phyloP scores from a whole-genome alignment of 2,797 vertebrate species.

The Gymnothorax reevesii region DNA sequence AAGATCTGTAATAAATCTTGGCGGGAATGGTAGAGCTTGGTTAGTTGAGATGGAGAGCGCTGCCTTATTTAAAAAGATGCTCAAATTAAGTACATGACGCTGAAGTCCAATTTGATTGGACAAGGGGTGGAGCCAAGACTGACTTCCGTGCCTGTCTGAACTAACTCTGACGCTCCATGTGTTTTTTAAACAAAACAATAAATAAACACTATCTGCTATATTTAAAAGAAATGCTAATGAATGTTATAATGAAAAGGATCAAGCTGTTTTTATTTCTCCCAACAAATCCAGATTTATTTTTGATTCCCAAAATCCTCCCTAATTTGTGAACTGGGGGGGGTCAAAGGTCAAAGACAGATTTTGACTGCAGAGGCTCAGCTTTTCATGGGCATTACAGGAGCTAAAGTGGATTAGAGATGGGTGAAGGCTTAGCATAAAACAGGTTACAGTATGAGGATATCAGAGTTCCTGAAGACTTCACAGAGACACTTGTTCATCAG shows the following conservation, averaged over 20 bases:
- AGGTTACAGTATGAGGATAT: constrained; percentile 7
- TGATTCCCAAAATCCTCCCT: not conserved
- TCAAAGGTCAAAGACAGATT: not conserved
- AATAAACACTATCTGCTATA: not conserved
- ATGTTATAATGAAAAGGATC: not conserved
- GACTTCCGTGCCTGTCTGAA: too few relatives aligned
- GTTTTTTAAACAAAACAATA: too few relatives aligned
- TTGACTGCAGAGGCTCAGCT: not conserved
- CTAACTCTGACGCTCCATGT: too few relatives aligned
- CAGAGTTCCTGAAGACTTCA: not conserved
- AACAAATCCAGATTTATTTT: not conserved
- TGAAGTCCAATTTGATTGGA: too few relatives aligned
- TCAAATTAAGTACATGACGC: too few relatives aligned
- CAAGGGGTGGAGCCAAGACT: too few relatives aligned
- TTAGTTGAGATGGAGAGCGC: too few relatives aligned
- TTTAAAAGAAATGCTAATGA: constrained; percentile 3
- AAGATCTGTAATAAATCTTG: too few relatives aligned
- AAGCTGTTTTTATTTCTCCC: not conserved
- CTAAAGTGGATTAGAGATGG: constrained; percentile 17
- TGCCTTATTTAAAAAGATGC: too few relatives aligned
- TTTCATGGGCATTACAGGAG: not conserved
- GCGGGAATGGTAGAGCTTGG: too few relatives aligned
- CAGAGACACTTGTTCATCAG: constrained; percentile 14
- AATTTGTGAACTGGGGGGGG: not conserved
- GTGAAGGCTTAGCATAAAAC: constrained; percentile 10